Percentiles rank a stretch among this genome's conserved stretches.
Conservation (phyloP, 1,140 invertebrate genomes). For the Belonocnema kinseyi region DNA sequence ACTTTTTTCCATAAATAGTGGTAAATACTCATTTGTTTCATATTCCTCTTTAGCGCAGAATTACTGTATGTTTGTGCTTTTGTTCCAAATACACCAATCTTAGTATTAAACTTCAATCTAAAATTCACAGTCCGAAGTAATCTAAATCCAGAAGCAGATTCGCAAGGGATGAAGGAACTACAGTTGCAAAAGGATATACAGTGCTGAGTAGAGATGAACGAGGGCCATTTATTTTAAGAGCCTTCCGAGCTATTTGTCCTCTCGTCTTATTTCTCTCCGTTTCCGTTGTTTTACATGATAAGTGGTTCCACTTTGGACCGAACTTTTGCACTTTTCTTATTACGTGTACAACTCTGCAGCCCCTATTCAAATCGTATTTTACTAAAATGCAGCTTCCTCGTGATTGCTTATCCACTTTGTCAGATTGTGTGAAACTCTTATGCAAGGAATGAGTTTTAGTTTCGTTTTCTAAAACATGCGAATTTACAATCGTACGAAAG, state of each 20-base stretch:
- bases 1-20: background rate
- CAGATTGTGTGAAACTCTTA: slow-evolving; percentile 3
- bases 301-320: slow-evolving; percentile 38
- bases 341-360: slow-evolving; percentile 6
- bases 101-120: slow-evolving; percentile 17
- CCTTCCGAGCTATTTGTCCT: slow-evolving; percentile 39
- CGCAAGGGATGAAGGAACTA: background rate
- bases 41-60: background rate
- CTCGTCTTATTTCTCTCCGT: slow-evolving; percentile 35
- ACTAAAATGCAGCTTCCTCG: slow-evolving; percentile 34
- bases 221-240: slow-evolving; percentile 36
- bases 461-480: background rate
- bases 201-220: slow-evolving; percentile 17
- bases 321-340: slow-evolving; percentile 35
- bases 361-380: slow-evolving; percentile 34
- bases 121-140: slow-evolving; percentile 6
- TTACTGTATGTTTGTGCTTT: background rate
- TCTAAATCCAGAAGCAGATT: slow-evolving; percentile 19
- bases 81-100: background rate
- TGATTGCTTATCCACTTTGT: slow-evolving; percentile 22
- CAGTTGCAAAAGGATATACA: slow-evolving; percentile 3
- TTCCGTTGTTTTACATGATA: slow-evolving; percentile 35
- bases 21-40: background rate
- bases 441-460: background rate
- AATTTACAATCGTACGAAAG: background rate